Evolutionary conservation across 2,113 vertebrate genomes (phyloP).

Genomic region (Zapus hudsonius): DNA sequence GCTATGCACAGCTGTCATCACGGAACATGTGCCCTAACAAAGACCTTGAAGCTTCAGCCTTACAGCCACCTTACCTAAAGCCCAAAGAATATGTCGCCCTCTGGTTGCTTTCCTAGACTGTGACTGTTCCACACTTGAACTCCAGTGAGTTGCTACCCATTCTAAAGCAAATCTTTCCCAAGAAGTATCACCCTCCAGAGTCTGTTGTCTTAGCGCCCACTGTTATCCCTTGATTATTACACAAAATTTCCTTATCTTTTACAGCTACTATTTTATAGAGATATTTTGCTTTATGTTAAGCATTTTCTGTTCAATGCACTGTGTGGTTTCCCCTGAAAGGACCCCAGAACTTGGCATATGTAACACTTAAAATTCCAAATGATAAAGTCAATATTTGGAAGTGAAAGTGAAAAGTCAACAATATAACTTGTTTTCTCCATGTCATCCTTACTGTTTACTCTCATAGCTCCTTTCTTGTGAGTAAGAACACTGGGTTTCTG

Average conservation of each 20-base stretch:
- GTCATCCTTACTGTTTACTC: neutral
- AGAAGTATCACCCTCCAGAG: neutral
- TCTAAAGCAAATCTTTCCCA: neutral
- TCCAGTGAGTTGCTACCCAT: neutral
- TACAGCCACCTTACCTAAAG: neutral
- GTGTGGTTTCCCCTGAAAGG: neutral
- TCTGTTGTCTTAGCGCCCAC: neutral
- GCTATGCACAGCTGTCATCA: fast-evolving
- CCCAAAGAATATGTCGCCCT: neutral
- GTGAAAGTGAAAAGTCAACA: neutral
- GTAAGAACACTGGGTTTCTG: neutral
- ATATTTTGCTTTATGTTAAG: neutral
- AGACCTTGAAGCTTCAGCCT: neutral
- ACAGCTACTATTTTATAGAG: neutral
- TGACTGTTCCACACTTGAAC: neutral
- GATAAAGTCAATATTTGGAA: neutral
- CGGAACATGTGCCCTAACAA: fast-evolving
- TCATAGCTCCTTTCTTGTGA: neutral
- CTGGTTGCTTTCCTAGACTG: neutral
- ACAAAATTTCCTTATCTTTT: neutral
- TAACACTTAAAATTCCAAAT: neutral
- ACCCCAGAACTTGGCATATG: neutral
- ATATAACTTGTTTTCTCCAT: neutral
- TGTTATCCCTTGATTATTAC: neutral
- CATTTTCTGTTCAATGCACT: neutral